Base-by-base conservation (phyloP, 2,113 vertebrate species). In the Saccopteryx leptura region DNA sequence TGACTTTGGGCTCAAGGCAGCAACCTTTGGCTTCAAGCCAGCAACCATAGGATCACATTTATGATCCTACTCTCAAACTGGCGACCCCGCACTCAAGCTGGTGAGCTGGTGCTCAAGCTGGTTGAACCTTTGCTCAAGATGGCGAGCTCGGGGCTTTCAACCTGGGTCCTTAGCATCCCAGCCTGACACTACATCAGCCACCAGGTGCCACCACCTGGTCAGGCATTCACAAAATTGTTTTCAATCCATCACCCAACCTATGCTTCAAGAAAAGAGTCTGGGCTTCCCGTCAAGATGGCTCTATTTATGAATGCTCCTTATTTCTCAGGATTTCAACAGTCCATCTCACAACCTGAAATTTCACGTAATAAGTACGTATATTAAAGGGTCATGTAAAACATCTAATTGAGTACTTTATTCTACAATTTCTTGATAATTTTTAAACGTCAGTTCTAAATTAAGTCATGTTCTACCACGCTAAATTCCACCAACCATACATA, bases 291-390 rank as follows among this genome's bases (percentile, higher is more conserved):
- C 33, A 71, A 71, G 33, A 71, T 39, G 33, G 21, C 26, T 84
- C 54, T 78, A 78, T 68, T 76, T 94, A 88, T 74, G 39, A 82
- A 68, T 48, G 10, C 9, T 88, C 26, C 85, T 79, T 83, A 91
- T 96, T 89, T 95, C 76, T 72, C 63, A 83, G 91, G 58, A 92
- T 50, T 91, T 94, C 86, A 86, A 82, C 26, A 85, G 72, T 69
- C 75, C 50, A 65, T 26, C 69, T 80, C 19, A 39, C 13, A 78
- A 88, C 23, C 85, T 46, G 39, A 96, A 89, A 94, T 83, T 69
- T 87, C 24, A 91, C 86, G n/a, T 78, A 71, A 56, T 31, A 69
- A 63, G 56, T 69, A 21, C 56, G 21, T n/a, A 68, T 23, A 88
- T 72, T 84, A 74, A 92, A 92, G 18, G 46, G 88, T 1, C 1